phyloP scores from a whole-genome alignment of 2,888 invertebrate genomes.

The Artemia sinica region DNA sequence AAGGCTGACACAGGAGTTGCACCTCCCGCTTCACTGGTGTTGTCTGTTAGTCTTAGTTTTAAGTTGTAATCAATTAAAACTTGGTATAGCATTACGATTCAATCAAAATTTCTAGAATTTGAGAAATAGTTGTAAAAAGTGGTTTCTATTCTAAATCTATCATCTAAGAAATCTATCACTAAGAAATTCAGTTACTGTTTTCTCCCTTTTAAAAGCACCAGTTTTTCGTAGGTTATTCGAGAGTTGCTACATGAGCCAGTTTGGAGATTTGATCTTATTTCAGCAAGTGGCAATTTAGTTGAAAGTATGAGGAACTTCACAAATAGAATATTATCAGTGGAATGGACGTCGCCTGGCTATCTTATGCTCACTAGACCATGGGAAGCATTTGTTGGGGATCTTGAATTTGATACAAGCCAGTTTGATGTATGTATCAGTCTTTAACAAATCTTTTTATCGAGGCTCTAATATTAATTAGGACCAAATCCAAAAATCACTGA shows the following conservation, averaged over 20 bases:
- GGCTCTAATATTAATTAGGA: neutral
- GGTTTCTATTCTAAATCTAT: too few relatives aligned
- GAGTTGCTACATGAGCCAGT: constrained; percentile 63
- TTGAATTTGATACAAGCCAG: constrained; percentile 54
- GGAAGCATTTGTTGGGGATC: constrained; percentile 66
- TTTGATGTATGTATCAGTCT: constrained; percentile 43
- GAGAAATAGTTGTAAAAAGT: too few relatives aligned
- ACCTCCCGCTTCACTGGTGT: too few relatives aligned
- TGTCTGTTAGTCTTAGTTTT: too few relatives aligned
- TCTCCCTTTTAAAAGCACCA: neutral
- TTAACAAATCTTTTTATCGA: too few relatives aligned
- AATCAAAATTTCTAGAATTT: too few relatives aligned
- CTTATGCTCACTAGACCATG: constrained; percentile 33
- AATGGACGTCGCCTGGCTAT: constrained; percentile 40
- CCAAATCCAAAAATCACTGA: neutral
- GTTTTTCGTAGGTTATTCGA: constrained; percentile 37
- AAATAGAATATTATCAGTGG: constrained; percentile 58
- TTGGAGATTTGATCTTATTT: constrained; percentile 58
- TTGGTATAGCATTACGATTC: too few relatives aligned
- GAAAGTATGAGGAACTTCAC: constrained; percentile 60
- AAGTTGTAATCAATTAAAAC: too few relatives aligned
- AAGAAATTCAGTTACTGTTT: neutral
- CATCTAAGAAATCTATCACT: too few relatives aligned
- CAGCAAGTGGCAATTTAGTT: constrained; percentile 41
- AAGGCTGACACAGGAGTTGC: too few relatives aligned